Base-by-base conservation (phyloP, 2,888 invertebrate species). In the Drosophila kambysellisi region DNA sequence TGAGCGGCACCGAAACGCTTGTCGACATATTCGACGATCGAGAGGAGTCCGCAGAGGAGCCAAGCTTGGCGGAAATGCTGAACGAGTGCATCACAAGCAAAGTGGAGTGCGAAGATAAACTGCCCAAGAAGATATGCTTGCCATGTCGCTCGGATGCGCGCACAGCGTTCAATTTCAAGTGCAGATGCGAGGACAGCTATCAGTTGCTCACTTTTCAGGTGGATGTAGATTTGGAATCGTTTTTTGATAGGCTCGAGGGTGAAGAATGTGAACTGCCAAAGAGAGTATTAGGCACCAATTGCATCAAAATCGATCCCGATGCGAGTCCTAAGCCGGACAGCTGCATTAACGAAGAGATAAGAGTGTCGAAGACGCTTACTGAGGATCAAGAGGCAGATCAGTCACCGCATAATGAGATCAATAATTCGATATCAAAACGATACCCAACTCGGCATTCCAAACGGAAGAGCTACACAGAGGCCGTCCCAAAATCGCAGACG, bases 201-300 rank as follows among this genome's bases (percentile, higher is more conserved):
- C 72, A 54, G 9, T 2, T 70, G 35, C 54, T 75, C 3, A 56
- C 58, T 7, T 25, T 64, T 3, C 64, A 69, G 37, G 5, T 60
- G 4, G 50, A 46, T 6, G 30, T 50, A 2, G 50, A 74, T 43
- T 48, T 41, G 25, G 48, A 74, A n/a, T 37, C 29, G 9, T 52
- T 74, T 9, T 64, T 63, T 39, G 70, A 74, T n/a, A 25, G 59
- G 64, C 61, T 70, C 0, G 74, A 20, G 5, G 37, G 48, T 6
- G 74, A 74, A 33, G 57, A 75, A 3, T 74, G 74, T 74, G 50
- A 70, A 9, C 33, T 75, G 4, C 61, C 52, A 8, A 61, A 51
- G 6, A 46, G 54, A 32, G 30, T 29, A 11, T 15, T 20, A 48
- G 35, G 46, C 20, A 2, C 4, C 2, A 52, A 65, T 35, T 46